phyloP scores from a whole-genome alignment of 2,113 vertebrate species.

The Pycnonotus jocosus region DNA sequence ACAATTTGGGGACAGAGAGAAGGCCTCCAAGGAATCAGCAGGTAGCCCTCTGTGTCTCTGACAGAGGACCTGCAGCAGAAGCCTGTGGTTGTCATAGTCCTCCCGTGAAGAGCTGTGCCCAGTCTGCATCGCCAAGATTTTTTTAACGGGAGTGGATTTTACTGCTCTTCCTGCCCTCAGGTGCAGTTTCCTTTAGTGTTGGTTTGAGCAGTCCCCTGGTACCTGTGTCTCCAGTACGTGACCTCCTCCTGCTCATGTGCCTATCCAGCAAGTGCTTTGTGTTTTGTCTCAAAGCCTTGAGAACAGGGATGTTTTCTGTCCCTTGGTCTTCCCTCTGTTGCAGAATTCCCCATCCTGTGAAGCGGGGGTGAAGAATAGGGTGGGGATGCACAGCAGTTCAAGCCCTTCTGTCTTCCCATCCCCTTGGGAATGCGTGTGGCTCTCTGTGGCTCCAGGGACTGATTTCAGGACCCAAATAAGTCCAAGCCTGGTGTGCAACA shows the following conservation, averaged over 20 bases:
- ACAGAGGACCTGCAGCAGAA: not conserved
- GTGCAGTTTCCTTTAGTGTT: not conserved
- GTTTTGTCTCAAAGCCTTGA: not conserved
- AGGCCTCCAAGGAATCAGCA: not conserved
- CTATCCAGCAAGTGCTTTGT: not conserved
- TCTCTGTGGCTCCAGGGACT: not conserved
- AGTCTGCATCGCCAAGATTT: accelerated
- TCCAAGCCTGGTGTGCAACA: not conserved
- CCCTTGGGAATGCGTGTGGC: too few relatives aligned
- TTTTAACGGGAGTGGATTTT: not conserved
- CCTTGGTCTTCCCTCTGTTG: not conserved
- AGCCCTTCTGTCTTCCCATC: not conserved
- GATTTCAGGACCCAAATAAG: not conserved
- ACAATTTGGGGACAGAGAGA: not conserved
- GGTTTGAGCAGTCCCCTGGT: not conserved
- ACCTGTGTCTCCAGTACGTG: not conserved
- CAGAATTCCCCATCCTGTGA: not conserved
- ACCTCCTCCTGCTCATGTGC: not conserved
- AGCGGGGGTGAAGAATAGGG: not conserved
- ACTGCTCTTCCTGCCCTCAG: not conserved
- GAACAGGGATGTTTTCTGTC: not conserved
- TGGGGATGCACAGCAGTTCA: not conserved
- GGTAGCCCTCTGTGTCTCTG: accelerated
- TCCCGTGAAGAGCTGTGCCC: not conserved
- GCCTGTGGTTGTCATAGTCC: not conserved